phyloP scores from a whole-genome alignment of 2,888 invertebrate species.

The Pasiphila rectangulata region DNA sequence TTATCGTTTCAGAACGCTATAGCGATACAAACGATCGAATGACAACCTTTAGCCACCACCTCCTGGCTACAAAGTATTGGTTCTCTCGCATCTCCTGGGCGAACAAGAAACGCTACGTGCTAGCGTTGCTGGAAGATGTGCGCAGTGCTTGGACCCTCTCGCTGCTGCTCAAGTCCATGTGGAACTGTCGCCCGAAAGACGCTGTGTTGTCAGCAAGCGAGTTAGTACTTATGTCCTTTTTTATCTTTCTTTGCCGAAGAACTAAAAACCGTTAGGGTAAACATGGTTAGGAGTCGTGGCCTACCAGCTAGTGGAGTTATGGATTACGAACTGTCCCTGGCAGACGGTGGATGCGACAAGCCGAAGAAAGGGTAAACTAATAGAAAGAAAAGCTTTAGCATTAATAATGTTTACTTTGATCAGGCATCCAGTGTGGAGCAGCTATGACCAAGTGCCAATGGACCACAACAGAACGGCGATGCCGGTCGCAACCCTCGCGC shows the following conservation, averaged over 20 bases:
- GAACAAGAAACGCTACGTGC: slow-evolving; percentile 59
- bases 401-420: no score
- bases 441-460: slow-evolving; percentile 63
- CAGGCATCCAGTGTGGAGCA: slow-evolving; percentile 48
- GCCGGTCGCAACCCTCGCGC: slow-evolving; percentile 48
- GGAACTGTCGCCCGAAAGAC: slow-evolving; percentile 69
- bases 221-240: slow-evolving; percentile 39
- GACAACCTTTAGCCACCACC: slow-evolving; percentile 48
- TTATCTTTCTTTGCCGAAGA: no score
- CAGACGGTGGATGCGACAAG: no score
- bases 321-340: no score
- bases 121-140: slow-evolving; percentile 55
- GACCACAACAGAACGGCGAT: slow-evolving; percentile 67
- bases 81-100: slow-evolving; percentile 57
- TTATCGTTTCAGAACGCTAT: background rate
- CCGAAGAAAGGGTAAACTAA: no score
- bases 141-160: slow-evolving; percentile 60
- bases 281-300: no score
- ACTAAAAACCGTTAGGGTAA: no score
- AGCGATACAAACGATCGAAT: slow-evolving; percentile 7
- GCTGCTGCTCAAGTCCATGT: slow-evolving; percentile 64
- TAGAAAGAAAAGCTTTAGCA: no score
- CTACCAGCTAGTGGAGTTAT: no score
- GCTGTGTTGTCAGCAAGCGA: slow-evolving; percentile 56
- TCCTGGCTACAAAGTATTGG: slow-evolving; percentile 60